Percentiles rank a stretch among this genome's conserved stretches.
These are phyloP conservation scores for Pristionchus entomophagus DNA, from an alignment of 2,888 invertebrate genomes.

Conservation along the genomic window DNA sequence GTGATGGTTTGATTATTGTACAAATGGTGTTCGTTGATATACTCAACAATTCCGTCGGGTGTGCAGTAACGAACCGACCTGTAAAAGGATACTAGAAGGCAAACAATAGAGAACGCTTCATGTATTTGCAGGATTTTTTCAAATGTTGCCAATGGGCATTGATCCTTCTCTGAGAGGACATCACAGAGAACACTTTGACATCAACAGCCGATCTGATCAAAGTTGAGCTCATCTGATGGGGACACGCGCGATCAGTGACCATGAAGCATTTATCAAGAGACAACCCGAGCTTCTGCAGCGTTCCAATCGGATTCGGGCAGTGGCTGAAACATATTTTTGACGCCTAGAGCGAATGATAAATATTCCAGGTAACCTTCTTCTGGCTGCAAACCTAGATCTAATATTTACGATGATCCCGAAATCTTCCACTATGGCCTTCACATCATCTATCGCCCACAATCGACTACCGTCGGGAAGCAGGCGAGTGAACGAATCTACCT, in stretches of 20 bases:
- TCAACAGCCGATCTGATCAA: neutral
- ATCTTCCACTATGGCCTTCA: conserved; percentile 36
- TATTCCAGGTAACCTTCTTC: neutral
- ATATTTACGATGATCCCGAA: conserved; percentile 29
- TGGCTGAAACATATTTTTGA: neutral
- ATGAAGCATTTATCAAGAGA: neutral
- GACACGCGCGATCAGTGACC: neutral
- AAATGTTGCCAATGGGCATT: neutral
- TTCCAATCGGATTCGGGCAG: neutral
- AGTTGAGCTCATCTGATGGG: conserved; percentile 20
- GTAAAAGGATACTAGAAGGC: neutral
- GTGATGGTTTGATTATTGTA: conserved; percentile 63
- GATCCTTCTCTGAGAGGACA: neutral
- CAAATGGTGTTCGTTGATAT: conserved; percentile 77
- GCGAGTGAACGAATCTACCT: conserved; percentile 40
- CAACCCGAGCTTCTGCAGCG: neutral
- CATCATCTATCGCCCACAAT: neutral
- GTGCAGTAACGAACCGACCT: conserved; percentile 76
- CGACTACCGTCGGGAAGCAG: conserved; percentile 19
- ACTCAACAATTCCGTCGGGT: conserved; percentile 78
- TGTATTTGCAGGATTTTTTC: neutral
- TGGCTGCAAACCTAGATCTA: neutral
- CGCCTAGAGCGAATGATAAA: neutral
- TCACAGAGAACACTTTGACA: neutral
- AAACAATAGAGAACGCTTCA: too few relatives aligned